These are phyloP conservation scores for Diprion similis DNA, from an alignment of 1,140 invertebrate genomes.

Conservation along the genomic window DNA sequence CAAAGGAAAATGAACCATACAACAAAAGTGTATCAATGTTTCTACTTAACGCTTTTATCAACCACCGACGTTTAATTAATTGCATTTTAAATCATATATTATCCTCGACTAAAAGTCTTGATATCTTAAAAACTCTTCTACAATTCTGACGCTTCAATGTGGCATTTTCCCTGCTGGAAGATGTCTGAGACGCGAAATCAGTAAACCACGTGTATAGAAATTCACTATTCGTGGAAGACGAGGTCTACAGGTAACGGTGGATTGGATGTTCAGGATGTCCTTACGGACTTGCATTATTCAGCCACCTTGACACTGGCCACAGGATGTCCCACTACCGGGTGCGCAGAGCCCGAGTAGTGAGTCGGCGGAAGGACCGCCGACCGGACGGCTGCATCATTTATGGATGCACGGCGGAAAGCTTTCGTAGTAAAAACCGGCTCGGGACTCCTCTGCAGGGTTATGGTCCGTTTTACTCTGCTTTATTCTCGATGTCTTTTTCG, in stretches of 20 bases:
- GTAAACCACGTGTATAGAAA: slow-evolving; percentile 35
- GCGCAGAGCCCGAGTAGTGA: neutral
- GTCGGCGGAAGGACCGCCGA: slow-evolving; percentile 25
- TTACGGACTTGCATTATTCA: slow-evolving; percentile 51
- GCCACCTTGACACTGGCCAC: slow-evolving; percentile 23
- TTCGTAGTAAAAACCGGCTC: slow-evolving; percentile 41
- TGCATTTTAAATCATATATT: too few relatives aligned
- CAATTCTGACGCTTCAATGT: neutral
- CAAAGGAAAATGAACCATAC: too few relatives aligned
- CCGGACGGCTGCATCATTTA: slow-evolving; percentile 49
- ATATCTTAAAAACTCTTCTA: neutral
- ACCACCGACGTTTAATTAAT: too few relatives aligned
- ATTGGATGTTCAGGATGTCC: slow-evolving; percentile 53
- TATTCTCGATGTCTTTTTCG: neutral
- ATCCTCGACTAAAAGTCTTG: too few relatives aligned
- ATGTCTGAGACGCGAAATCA: neutral
- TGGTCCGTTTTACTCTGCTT: slow-evolving; percentile 9
- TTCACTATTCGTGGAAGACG: slow-evolving; percentile 44
- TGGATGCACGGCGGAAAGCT: slow-evolving; percentile 47
- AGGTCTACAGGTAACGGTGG: slow-evolving; percentile 42
- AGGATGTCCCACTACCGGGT: slow-evolving; percentile 23
- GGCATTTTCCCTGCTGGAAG: neutral
- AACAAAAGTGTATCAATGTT: too few relatives aligned
- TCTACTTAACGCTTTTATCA: too few relatives aligned
- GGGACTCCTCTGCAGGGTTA: slow-evolving; percentile 25